Conservation (phyloP, 2,888 invertebrate genomes). For the Antheraea yamamai region DNA sequence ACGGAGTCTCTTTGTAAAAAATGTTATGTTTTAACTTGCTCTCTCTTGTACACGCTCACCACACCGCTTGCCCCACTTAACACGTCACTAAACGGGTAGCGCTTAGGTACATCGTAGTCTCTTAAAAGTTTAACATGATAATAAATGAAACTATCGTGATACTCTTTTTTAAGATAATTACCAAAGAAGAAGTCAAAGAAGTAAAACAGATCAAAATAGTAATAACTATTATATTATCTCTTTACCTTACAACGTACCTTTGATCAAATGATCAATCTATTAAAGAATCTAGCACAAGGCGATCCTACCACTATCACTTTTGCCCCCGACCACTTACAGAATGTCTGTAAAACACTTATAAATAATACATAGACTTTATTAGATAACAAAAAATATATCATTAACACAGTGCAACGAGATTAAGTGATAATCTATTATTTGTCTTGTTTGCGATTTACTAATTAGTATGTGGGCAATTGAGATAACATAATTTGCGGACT, state of each 20-base stretch:
- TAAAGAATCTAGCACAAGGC: slow-evolving; percentile 48
- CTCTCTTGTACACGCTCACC: no score
- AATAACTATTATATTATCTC: neutral
- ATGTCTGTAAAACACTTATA: slow-evolving; percentile 31
- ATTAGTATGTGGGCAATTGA: neutral
- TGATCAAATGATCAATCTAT: slow-evolving; percentile 17
- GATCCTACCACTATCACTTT: slow-evolving; percentile 45
- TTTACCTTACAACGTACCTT: slow-evolving; percentile 16
- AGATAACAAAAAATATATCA: slow-evolving; percentile 18
- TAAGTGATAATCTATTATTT: slow-evolving; percentile 1
- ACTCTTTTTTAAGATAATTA: no score
- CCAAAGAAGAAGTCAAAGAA: no score
- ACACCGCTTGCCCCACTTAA: no score
- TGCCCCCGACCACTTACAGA: slow-evolving; percentile 31
- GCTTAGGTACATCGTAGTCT: no score
- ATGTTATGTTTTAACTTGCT: no score
- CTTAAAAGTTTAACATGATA: no score
- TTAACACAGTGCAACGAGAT: neutral
- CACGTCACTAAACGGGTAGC: no score
- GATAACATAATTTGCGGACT: neutral
- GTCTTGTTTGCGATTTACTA: neutral
- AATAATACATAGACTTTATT: slow-evolving; percentile 16
- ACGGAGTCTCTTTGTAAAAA: no score
- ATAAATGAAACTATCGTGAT: no score
- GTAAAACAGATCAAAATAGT: neutral